Evolutionary conservation across 2,113 vertebrate species (phyloP).

Genomic region (Engraulis encrasicolus): DNA sequence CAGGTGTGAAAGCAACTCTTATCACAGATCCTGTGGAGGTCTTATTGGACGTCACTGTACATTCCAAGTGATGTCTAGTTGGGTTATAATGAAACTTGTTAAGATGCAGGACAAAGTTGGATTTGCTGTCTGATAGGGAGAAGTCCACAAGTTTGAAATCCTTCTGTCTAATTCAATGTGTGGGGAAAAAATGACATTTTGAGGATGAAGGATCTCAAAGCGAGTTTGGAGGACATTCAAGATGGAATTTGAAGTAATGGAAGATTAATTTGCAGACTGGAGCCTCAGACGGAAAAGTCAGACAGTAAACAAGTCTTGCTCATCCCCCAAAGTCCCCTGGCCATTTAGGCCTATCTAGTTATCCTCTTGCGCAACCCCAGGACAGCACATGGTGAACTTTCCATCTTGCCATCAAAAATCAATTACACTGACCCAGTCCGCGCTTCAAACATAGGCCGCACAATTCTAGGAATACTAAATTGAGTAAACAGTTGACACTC

Average conservation of each 20-base stretch:
- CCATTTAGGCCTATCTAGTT: background rate
- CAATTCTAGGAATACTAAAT: background rate
- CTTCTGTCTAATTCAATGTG: too few relatives aligned
- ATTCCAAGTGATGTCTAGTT: background rate
- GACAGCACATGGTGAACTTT: conserved; percentile 1
- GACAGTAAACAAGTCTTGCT: background rate
- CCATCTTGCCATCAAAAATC: background rate
- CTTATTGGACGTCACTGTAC: background rate
- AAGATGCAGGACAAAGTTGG: too few relatives aligned
- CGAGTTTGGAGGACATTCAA: too few relatives aligned
- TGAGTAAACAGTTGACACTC: background rate
- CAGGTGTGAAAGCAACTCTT: background rate
- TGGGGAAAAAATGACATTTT: too few relatives aligned
- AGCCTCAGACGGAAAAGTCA: too few relatives aligned
- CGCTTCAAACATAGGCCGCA: background rate
- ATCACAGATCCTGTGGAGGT: background rate
- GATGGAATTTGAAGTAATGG: too few relatives aligned
- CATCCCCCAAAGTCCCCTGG: background rate
- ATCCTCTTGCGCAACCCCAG: background rate
- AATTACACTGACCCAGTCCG: background rate
- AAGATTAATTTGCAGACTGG: background rate
- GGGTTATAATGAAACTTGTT: too few relatives aligned
- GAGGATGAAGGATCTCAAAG: too few relatives aligned
- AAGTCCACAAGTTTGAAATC: too few relatives aligned
- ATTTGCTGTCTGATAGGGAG: too few relatives aligned